phyloP scores from a whole-genome alignment of 2,113 vertebrate species.

The Chloropsis cyanopogon region DNA sequence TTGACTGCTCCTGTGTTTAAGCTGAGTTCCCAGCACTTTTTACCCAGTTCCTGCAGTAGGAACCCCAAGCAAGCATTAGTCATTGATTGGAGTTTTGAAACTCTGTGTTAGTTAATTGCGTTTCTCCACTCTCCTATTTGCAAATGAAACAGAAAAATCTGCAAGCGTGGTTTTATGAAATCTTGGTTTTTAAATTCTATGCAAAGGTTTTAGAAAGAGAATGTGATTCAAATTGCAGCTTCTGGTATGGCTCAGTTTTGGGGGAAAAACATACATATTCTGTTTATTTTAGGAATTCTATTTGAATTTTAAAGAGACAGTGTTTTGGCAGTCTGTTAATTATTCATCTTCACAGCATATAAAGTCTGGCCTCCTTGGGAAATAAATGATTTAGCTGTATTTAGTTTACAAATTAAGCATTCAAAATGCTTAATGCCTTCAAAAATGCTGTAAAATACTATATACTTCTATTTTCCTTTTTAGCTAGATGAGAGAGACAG shows the following conservation, averaged over 20 bases:
- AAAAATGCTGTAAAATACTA: background rate
- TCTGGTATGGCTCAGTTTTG: background rate
- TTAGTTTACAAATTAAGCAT: background rate
- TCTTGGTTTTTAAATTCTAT: accelerated
- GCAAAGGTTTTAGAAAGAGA: background rate
- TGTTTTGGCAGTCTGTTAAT: background rate
- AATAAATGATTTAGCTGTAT: background rate
- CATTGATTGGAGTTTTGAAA: background rate
- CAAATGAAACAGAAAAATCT: background rate
- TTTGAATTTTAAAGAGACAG: background rate
- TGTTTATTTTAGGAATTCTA: background rate
- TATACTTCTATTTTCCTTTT: background rate
- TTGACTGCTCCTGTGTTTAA: background rate
- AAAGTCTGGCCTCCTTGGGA: background rate
- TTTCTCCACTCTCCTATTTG: background rate
- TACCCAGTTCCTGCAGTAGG: background rate
- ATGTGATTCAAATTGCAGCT: background rate
- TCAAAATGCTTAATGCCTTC: too few species aligned
- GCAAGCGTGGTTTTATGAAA: background rate
- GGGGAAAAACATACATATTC: accelerated
- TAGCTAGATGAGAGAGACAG: background rate
- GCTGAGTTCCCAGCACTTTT: background rate
- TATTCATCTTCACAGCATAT: background rate
- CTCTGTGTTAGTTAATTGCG: background rate
- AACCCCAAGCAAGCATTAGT: background rate